Percentiles rank a stretch among this genome's conserved stretches.
These are phyloP conservation scores for Glaucopsyche alexis DNA, from an alignment of 2,888 invertebrate genomes.

Conservation along the genomic window DNA sequence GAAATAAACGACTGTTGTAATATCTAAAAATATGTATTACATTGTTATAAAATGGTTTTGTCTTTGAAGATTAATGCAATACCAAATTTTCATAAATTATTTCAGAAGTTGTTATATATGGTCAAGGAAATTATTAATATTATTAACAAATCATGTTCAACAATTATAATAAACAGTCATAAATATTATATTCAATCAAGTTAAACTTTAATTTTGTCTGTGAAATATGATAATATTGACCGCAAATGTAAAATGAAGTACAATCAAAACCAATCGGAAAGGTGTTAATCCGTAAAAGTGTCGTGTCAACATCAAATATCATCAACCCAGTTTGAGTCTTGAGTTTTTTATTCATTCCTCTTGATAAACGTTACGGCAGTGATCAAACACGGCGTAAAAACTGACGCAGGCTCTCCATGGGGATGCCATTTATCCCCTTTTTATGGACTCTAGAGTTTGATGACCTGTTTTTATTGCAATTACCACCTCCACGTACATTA, in stretches of 20 bases:
- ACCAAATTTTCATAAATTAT: neutral
- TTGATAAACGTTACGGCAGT: slow-evolving; percentile 16
- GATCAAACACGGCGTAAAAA: slow-evolving; percentile 26
- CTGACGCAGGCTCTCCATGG: slow-evolving; percentile 16
- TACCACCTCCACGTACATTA: slow-evolving; percentile 27
- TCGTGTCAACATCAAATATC: neutral
- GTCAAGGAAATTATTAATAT: neutral
- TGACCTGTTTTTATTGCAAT: slow-evolving; percentile 28
- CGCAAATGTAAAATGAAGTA: neutral
- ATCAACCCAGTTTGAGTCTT: neutral
- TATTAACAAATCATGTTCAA: too few species aligned
- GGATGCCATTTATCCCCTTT: slow-evolving; percentile 25
- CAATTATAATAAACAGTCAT: too few species aligned
- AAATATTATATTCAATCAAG: too few species aligned
- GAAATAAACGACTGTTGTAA: neutral
- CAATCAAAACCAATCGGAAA: neutral
- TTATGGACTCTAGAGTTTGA: slow-evolving; percentile 28
- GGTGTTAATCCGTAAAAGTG: neutral
- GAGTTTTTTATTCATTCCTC: slow-evolving; percentile 19
- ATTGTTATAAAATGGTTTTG: neutral
- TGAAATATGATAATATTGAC: too few species aligned
- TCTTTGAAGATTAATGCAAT: neutral
- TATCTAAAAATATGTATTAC: neutral
- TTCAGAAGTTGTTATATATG: neutral
- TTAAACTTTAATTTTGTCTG: too few species aligned